A percentile compares a stretch with the other conserved stretches of the same genome.
Conservation (phyloP, 2,797 vertebrate genomes). For the Lutjanus argentimaculatus region DNA sequence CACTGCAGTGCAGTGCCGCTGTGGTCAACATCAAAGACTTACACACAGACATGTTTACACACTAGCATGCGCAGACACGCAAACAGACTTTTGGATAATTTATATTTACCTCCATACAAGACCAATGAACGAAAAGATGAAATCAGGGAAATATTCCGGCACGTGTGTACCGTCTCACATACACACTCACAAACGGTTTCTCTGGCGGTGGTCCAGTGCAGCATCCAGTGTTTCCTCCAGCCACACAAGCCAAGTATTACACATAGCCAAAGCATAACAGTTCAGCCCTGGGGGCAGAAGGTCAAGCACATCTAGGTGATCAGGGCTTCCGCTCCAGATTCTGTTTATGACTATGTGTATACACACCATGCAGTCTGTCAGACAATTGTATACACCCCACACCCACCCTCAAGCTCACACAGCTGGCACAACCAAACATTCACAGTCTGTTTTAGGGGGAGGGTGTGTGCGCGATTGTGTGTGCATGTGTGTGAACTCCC, state of each 20-base stretch:
- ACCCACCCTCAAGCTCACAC: slow-evolving; percentile 75
- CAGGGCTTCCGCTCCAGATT: slow-evolving; percentile 74
- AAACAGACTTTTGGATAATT: slow-evolving; percentile 72
- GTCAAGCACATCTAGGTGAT: slow-evolving; percentile 81
- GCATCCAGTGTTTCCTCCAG: slow-evolving; percentile 34
- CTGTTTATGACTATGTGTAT: slow-evolving; percentile 84
- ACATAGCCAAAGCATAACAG: slow-evolving; percentile 66
- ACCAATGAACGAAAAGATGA: slow-evolving; percentile 60
- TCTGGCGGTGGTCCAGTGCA: slow-evolving; percentile 37
- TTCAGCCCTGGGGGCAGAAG: slow-evolving; percentile 55
- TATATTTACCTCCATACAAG: slow-evolving; percentile 64
- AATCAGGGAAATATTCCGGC: slow-evolving; percentile 41
- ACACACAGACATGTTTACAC: slow-evolving; percentile 67
- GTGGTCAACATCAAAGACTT: slow-evolving; percentile 77
- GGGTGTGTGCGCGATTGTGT: slow-evolving; percentile 15
- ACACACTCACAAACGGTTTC: slow-evolving; percentile 21
- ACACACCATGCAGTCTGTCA: slow-evolving; percentile 76
- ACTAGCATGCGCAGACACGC: slow-evolving; percentile 55
- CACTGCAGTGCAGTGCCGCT: slow-evolving; percentile 50
- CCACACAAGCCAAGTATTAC: slow-evolving; percentile 44
- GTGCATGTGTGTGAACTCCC: slow-evolving; percentile 32
- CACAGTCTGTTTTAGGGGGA: slow-evolving; percentile 57
- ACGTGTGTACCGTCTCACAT: slow-evolving; percentile 35
- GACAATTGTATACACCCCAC: slow-evolving; percentile 81
- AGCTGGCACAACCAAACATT: slow-evolving; percentile 83